Base-by-base conservation (phyloP, 2,888 invertebrate species). In the Craniophora ligustri region DNA sequence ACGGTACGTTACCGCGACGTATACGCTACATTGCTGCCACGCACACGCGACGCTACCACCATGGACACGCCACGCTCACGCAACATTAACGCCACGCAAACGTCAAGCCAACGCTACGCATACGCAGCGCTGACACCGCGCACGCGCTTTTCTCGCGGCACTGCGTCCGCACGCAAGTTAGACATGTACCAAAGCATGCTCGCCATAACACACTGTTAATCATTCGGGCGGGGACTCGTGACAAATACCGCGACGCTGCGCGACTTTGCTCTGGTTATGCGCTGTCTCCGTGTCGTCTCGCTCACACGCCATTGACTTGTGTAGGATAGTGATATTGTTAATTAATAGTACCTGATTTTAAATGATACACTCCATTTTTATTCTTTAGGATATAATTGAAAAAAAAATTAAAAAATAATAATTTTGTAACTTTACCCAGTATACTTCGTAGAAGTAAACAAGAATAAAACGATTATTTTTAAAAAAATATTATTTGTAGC, bases 171-270 rank as follows among this genome's bases (percentile, higher is more conserved):
- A 58, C 78, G 79, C 81, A 76, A 82, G 88, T 89, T 88, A 91
- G 85, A 86, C 83, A 89, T 86, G 84, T 78, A 80, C 79, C 82
- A 89, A 87, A 86, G 82, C 91, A 92, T 91, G 91, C 91, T 87
- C 79, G 86, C 85, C 86, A 82, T 83, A 81, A 80, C 89, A 91
- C 86, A 87, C 87, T 61, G 89, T 89, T 91, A 89, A 84, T 84
- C 51, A 72, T 71, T 67, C 67, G 71, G 73, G 66, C 61, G 47
- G 76, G 76, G 73, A 56, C 62, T 73, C 75, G 79, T 75, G 76
- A 75, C 77, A 76, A 68, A 64, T 70, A 63, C 66, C 40, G 66
- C 67, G 71, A 72, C 76, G 66, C 67, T 60, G 66, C 63, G 69
- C 68, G 74, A 76, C 67, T 68, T 72, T 58, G 57, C 65, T 53